Base-by-base conservation (phyloP, 2,113 vertebrate genomes). In the Delphinus delphis region DNA sequence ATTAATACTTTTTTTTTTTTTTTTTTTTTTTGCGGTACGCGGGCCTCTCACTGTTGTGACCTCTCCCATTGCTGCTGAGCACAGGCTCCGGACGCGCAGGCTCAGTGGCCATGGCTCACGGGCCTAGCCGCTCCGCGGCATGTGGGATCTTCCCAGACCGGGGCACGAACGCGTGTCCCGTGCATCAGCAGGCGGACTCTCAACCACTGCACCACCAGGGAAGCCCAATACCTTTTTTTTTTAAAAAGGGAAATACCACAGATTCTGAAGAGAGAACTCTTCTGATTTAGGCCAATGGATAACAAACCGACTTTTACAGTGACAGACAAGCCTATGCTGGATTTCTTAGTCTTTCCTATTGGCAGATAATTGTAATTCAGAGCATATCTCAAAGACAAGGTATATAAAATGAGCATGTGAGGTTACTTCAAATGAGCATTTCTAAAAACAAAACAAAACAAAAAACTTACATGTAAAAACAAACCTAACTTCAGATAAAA, bases 401-500 rank as follows among this genome's bases (percentile, higher is more conserved):
- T 31, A 28, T 12, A 44, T 44, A 68, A 96, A 96, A 94, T 90
- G 25, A 96, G 90, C 76, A 67, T 11, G 47, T 36, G 33, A 92
- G 41, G 8, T 60, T 89, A 47, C 28, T 47, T 15, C 13, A 53
- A 38, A 47, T 86, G 20, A 91, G 21, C 6, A 74, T 11, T 81
- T n/a, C 14, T 93, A 47, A 92, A 73, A 53, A 90, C 68, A 84
- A 23, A 67, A 3, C 21, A 65, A 63, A 63, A 28, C 4, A 26
- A 0, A 20, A 21, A 73, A 8, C 2, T 55, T 58, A 68, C 28
- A 67, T 62, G 28, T 28, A 62, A 58, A 74, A 20, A 9, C 12
- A 93, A 96, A 82, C 80, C 2, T 74, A 87, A 73, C 58, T 95
- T 83, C 38, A 38, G 60, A 88, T 85, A 77, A 81, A 94, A 36